Conservation (phyloP, 2,888 invertebrate genomes). For the Tetragnatha montana region DNA sequence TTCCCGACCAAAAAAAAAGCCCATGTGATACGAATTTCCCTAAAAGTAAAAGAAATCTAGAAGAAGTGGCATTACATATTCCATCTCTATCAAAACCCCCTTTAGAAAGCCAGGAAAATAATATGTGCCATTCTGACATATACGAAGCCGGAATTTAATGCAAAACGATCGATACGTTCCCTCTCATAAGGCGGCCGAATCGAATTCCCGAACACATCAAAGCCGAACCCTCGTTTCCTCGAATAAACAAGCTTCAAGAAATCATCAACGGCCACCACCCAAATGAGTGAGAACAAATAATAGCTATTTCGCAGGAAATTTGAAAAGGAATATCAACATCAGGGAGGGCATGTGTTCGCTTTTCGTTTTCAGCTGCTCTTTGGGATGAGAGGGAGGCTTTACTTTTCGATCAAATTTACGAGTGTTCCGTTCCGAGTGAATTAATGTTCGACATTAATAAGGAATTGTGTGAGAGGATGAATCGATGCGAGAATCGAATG, state of each 20-base stretch:
- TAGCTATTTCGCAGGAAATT: background rate
- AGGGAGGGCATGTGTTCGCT: background rate
- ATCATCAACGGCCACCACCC: background rate
- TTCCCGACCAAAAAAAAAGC: too few relatives aligned
- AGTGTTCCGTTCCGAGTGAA: background rate
- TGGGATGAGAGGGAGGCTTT: background rate
- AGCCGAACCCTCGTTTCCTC: background rate
- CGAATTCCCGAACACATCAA: background rate
- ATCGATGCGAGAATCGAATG: background rate
- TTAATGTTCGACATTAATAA: background rate
- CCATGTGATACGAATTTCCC: too few relatives aligned
- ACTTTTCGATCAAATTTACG: constrained; percentile 1
- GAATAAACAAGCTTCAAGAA: constrained; percentile 1
- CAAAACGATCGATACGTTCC: background rate
- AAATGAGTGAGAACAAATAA: background rate
- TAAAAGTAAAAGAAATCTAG: background rate
- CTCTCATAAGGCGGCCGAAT: background rate
- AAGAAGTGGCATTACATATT: background rate
- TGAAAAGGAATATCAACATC: background rate
- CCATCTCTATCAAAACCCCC: background rate
- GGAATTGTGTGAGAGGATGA: background rate
- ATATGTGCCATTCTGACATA: background rate
- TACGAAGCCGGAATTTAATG: background rate
- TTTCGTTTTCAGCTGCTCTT: background rate
- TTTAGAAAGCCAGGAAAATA: background rate